Conservation (phyloP, 37 sponge, comb jelly and placozoan genomes). For the Diacarnus erythraeanus region DNA sequence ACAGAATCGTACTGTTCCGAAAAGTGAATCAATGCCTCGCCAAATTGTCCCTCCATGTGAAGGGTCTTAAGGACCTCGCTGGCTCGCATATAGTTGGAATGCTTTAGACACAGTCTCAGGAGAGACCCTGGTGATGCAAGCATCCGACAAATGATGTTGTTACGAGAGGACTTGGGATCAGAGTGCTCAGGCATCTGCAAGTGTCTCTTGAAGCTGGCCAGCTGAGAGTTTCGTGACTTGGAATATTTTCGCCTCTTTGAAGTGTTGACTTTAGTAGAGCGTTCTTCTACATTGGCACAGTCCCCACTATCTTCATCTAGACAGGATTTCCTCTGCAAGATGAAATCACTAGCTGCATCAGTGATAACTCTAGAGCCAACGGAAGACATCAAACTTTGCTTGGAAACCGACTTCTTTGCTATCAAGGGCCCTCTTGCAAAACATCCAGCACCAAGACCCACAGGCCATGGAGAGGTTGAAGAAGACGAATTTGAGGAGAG, state of each 20-base stretch:
- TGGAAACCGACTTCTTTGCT: background rate
- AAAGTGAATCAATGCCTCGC: slow-evolving; percentile 69
- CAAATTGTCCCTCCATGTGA: slow-evolving; percentile 66
- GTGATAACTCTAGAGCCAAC: background rate
- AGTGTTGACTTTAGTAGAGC: slow-evolving; percentile 5
- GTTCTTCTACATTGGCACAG: slow-evolving; percentile 72
- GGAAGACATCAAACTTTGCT: background rate
- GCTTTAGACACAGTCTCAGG: slow-evolving; percentile 73
- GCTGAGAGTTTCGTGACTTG: slow-evolving; percentile 23
- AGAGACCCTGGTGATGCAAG: slow-evolving; percentile 85
- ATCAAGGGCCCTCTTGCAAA: background rate
- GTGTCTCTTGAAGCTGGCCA: slow-evolving; percentile 3
- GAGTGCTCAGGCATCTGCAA: background rate
- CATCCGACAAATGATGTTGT: slow-evolving; percentile 68
- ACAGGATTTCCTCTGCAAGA: background rate
- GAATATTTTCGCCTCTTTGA: slow-evolving; percentile 5
- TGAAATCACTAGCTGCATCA: background rate
- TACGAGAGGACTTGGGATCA: background rate
- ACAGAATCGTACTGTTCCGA: slow-evolving; percentile 62
- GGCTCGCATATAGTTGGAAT: slow-evolving; percentile 73
- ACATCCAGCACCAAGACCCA: background rate
- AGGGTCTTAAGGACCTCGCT: slow-evolving; percentile 84
- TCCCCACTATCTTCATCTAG: slow-evolving; percentile 52
- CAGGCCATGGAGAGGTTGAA: background rate
- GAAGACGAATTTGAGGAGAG: slow-evolving; percentile 1